Conservation (phyloP, 2,113 vertebrate genomes). For the Physeter macrocephalus region DNA sequence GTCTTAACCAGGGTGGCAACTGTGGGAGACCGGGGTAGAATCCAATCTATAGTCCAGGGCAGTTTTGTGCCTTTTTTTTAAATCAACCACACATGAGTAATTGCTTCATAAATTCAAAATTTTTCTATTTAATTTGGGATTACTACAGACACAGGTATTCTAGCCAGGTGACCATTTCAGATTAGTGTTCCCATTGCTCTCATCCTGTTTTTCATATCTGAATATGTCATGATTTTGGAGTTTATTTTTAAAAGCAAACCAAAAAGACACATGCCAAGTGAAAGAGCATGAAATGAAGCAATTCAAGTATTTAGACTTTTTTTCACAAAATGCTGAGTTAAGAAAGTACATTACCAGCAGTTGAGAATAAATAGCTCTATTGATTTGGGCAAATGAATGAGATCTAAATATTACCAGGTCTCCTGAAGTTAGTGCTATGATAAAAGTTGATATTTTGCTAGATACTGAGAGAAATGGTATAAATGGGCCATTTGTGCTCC, state of each 20-base stretch:
- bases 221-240: slow-evolving; percentile 33
- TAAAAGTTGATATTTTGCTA: slow-evolving; percentile 31
- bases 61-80: neutral
- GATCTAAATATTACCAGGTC: slow-evolving; percentile 14
- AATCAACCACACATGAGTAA: neutral
- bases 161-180: neutral
- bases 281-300: slow-evolving; percentile 57
- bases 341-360: slow-evolving; percentile 37
- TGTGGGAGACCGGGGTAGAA: neutral
- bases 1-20: neutral
- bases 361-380: slow-evolving; percentile 52
- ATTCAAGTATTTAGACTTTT: slow-evolving; percentile 38
- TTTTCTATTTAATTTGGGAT: neutral
- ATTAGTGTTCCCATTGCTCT: slow-evolving; percentile 31
- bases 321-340: slow-evolving; percentile 56
- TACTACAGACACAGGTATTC: slow-evolving; percentile 14
- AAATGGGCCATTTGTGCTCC: neutral
- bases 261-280: slow-evolving; percentile 4
- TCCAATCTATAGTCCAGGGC: neutral
- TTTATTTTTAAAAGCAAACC: slow-evolving; percentile 51
- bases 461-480: neutral
- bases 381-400: slow-evolving; percentile 36
- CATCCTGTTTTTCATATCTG: slow-evolving; percentile 43
- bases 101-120: neutral
- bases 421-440: neutral